A percentile compares a stretch with the other conserved stretches of the same genome.
phyloP scores from a whole-genome alignment of 2,888 invertebrate species.

The Rhyacophila evoluta region DNA sequence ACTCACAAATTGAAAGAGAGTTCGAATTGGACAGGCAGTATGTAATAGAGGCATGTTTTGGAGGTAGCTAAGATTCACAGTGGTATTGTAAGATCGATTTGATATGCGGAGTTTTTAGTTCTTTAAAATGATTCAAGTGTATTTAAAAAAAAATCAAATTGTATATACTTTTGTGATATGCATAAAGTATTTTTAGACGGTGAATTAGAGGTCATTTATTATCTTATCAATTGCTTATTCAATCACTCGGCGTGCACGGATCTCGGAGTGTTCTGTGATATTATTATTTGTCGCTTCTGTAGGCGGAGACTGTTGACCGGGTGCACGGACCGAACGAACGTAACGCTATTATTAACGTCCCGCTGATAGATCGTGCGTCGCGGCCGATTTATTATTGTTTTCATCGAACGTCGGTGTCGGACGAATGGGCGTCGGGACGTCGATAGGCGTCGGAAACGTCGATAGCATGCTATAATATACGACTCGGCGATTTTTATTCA shows the following conservation, averaged over 20 bases:
- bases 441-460: not conserved
- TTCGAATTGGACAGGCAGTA: no score
- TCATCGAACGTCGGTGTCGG: slow-evolving; percentile 5
- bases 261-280: not conserved
- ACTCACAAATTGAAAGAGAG: no score
- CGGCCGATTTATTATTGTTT: slow-evolving; percentile 41
- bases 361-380: slow-evolving; percentile 35
- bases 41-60: no score
- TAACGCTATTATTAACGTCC: slow-evolving; percentile 33
- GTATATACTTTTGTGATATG: no score
- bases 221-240: not conserved
- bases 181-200: no score
- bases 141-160: no score
- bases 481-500: not conserved
- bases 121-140: no score
- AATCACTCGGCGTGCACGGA: not conserved
- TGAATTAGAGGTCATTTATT: no score
- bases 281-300: slow-evolving; percentile 28
- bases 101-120: no score
- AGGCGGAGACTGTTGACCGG: slow-evolving; percentile 4
- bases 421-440: not conserved
- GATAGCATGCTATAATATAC: not conserved
- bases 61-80: no score
- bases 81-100: no score
- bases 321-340: slow-evolving; percentile 27